Percentiles rank a stretch among this genome's conserved stretches.
These are phyloP conservation scores for Cygnus atratus DNA, from an alignment of 2,113 vertebrate species.

Conservation along the genomic window DNA sequence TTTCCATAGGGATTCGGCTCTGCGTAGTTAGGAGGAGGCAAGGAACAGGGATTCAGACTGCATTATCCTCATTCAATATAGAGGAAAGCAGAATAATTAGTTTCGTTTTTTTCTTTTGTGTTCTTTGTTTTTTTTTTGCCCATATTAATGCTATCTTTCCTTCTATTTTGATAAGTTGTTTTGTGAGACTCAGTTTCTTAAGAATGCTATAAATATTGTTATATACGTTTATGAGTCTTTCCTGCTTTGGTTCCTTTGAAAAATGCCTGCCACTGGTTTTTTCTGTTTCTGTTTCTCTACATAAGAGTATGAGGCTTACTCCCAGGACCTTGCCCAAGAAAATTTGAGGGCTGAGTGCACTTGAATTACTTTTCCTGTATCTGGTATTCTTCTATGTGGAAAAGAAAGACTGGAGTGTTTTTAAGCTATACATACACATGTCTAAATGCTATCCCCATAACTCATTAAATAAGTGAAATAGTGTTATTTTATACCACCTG, in stretches of 20 bases:
- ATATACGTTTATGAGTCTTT: not conserved
- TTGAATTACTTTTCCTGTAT: not conserved
- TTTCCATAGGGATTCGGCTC: constrained; percentile 18
- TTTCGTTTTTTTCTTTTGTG: not conserved
- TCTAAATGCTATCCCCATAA: not conserved
- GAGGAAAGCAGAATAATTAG: not conserved
- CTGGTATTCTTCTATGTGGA: not conserved
- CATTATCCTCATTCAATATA: not conserved
- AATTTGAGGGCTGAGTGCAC: not conserved
- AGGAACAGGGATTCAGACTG: not conserved
- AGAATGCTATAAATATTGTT: not conserved
- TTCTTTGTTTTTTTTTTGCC: no score
- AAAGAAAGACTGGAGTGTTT: not conserved
- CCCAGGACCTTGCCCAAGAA: not conserved
- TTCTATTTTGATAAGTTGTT: not conserved
- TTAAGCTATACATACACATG: not conserved
- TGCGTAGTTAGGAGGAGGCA: not conserved
- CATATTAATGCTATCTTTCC: not conserved
- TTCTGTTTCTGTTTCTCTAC: not conserved
- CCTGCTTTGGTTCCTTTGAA: not conserved
- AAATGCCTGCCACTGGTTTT: not conserved
- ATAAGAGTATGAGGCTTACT: not conserved
- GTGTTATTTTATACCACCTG: not conserved
- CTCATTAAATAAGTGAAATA: not conserved
- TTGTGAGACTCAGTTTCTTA: not conserved